Conservation (phyloP, 2,797 vertebrate species). For the Meda fulgida region DNA sequence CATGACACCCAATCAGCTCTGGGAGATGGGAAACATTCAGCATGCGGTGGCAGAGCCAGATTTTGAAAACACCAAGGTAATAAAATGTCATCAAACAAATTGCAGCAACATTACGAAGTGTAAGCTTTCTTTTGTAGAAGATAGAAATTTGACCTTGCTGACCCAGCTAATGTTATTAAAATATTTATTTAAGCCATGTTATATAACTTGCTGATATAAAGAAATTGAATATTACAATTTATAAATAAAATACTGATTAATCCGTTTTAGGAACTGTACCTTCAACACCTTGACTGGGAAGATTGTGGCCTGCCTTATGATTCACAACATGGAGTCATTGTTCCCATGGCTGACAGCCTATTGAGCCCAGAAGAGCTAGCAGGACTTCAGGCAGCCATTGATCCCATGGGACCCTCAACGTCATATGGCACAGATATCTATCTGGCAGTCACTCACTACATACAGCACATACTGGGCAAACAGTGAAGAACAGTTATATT, state of each 20-base stretch:
- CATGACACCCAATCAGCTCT: conserved; percentile 14
- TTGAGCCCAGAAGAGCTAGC: conserved; percentile 8
- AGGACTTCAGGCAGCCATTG: background rate
- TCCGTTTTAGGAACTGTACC: background rate
- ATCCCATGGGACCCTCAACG: background rate
- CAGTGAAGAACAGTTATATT: background rate
- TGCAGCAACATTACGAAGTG: no score
- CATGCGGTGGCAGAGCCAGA: conserved; percentile 14
- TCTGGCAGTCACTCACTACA: background rate
- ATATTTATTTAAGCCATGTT: no score
- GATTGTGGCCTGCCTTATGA: background rate
- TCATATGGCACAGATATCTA: background rate
- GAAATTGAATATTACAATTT: no score
- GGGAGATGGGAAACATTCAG: conserved; percentile 29
- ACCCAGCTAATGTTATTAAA: no score
- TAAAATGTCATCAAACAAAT: background rate
- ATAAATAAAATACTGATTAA: no score
- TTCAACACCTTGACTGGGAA: conserved; percentile 1
- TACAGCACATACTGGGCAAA: background rate
- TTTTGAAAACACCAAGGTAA: background rate
- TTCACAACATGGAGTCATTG: background rate
- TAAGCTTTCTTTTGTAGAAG: background rate
- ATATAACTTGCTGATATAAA: background rate
- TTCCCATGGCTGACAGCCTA: background rate
- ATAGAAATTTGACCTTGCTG: background rate